Percentiles rank a stretch among this genome's conserved stretches.
These are phyloP conservation scores for Tinamus major DNA, from an alignment of 2,797 vertebrate genomes.

Conservation along the genomic window DNA sequence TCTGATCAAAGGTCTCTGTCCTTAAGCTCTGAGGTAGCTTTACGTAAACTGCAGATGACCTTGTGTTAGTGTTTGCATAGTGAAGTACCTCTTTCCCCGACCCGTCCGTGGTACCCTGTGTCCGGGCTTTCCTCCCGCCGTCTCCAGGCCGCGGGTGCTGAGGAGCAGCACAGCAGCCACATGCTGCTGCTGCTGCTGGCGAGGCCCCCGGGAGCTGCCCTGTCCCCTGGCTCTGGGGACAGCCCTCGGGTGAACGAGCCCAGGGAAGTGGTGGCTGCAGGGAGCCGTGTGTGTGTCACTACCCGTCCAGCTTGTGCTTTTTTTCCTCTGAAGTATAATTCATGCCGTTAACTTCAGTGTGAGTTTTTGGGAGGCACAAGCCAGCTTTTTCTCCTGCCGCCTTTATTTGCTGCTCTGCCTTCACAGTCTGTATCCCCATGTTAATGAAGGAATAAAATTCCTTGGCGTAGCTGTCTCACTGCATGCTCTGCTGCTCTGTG, in stretches of 20 bases:
- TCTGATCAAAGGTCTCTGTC: background rate
- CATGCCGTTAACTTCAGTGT: background rate
- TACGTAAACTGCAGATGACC: background rate
- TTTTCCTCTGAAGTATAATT: slow-evolving; percentile 1
- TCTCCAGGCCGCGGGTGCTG: background rate
- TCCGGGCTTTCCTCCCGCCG: background rate
- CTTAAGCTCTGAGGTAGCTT: slow-evolving; percentile 9
- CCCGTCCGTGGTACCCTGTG: background rate
- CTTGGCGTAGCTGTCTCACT: background rate
- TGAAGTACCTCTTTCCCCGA: background rate
- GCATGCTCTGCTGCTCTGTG: background rate
- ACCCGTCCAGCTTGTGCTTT: background rate
- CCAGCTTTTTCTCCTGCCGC: background rate
- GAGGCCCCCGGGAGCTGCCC: too few relatives aligned
- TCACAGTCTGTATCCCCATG: background rate
- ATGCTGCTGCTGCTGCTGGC: too few relatives aligned
- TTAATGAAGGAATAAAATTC: slow-evolving; percentile 41
- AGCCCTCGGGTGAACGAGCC: background rate
- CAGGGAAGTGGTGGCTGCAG: background rate
- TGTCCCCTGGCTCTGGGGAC: background rate
- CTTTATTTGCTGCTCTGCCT: background rate
- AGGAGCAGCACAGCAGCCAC: too few relatives aligned
- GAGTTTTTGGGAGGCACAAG: background rate
- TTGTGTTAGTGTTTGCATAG: background rate
- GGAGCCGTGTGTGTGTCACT: background rate